A percentile compares a stretch with the other conserved stretches of the same genome.
Evolutionary conservation across 1,140 invertebrate species (phyloP).

Genomic region (Trypoxylus dichotomus): DNA sequence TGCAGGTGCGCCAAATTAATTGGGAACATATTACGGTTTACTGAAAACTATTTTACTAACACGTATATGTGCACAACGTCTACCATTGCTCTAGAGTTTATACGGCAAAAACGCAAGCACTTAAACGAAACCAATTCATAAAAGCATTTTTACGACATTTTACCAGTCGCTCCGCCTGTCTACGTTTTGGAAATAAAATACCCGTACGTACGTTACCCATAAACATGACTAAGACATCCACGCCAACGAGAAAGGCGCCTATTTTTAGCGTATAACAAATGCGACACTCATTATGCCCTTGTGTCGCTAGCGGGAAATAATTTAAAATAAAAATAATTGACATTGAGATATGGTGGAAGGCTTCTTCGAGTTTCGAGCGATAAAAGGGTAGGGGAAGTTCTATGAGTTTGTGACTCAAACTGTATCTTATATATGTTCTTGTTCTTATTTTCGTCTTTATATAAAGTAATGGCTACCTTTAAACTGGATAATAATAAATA

Average conservation of each 20-base stretch:
- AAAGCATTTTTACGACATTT: slow-evolving; percentile 1
- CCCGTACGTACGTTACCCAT: neutral
- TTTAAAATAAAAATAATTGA: slow-evolving; percentile 11
- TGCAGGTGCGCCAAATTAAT: no score
- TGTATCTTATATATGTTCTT: no score
- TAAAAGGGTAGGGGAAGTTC: no score
- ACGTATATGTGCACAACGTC: no score
- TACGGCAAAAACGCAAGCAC: neutral
- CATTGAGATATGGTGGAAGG: neutral
- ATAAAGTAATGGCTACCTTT: no score
- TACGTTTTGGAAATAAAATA: slow-evolving; percentile 5
- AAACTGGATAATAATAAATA: no score
- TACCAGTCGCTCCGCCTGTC: neutral
- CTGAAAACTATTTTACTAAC: no score
- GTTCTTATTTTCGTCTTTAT: no score
- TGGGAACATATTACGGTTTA: no score
- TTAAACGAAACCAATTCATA: neutral
- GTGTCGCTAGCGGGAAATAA: neutral
- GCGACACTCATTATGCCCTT: neutral
- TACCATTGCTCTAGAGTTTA: neutral
- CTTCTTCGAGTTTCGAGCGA: neutral
- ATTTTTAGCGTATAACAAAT: neutral
- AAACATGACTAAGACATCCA: neutral
- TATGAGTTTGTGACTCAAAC: no score
- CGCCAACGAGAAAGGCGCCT: neutral